These are phyloP conservation scores for Phylloscopus trochiloides DNA, from an alignment of 2,113 vertebrate genomes.

Conservation along the genomic window DNA sequence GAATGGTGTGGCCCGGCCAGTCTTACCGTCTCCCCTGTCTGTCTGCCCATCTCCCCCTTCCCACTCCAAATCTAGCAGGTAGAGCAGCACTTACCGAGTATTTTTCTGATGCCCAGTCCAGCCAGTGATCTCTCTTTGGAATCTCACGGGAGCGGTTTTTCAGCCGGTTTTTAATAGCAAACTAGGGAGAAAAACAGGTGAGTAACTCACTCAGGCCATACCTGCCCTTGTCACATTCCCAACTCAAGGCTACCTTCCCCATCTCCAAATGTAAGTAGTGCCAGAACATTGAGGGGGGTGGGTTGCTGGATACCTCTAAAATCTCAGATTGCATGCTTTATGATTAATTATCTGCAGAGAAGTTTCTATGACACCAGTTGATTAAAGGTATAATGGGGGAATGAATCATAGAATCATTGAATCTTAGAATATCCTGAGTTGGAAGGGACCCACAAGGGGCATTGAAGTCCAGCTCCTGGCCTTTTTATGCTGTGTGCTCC, in stretches of 20 bases:
- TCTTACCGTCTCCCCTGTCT: not conserved
- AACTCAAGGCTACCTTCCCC: not conserved
- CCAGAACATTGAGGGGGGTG: not conserved
- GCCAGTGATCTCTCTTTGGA: constrained; percentile 85
- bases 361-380: not conserved
- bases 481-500: not conserved
- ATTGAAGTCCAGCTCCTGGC: not conserved
- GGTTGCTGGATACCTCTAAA: not conserved
- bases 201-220: not conserved
- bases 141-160: constrained; percentile 71
- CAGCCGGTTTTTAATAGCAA: constrained; percentile 87
- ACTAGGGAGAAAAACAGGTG: constrained; percentile 72
- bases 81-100: constrained; percentile 79
- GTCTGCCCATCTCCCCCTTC: not conserved
- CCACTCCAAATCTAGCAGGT: not conserved
- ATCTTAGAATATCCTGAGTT: not conserved
- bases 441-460: not conserved
- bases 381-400: not conserved
- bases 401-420: not conserved
- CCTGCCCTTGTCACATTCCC: not conserved
- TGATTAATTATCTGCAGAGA: not conserved
- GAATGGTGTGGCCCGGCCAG: not conserved
- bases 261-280: not conserved
- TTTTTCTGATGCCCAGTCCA: constrained; percentile 94
- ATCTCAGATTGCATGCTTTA: not conserved